phyloP scores from a whole-genome alignment of 2,113 vertebrate genomes.

The Carassius carassius region DNA sequence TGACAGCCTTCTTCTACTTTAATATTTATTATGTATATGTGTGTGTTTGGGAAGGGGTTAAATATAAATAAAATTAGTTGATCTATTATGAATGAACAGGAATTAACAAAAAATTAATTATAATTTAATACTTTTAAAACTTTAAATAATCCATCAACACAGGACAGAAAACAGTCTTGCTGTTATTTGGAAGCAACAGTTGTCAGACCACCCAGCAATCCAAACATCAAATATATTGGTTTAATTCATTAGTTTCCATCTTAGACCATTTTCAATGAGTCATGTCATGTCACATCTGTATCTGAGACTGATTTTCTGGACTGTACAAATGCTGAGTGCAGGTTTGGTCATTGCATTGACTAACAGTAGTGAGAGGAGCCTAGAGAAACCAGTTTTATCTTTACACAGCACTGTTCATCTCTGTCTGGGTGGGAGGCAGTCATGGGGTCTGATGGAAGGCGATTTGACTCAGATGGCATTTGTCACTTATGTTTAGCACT shows the following conservation, averaged over 20 bases:
- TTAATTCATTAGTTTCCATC: neutral
- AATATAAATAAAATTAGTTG: no score
- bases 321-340: neutral
- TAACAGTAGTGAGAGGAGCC: neutral
- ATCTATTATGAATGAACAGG: no score
- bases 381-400: conserved; percentile 1
- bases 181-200: neutral
- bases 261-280: neutral
- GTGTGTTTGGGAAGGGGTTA: no score
- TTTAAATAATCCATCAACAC: neutral
- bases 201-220: neutral
- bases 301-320: neutral
- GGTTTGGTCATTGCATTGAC: neutral
- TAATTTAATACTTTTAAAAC: no score
- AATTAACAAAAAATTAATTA: no score
- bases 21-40: no score
- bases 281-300: neutral
- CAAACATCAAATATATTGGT: neutral
- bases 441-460: conserved; percentile 76
- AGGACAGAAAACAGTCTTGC: neutral
- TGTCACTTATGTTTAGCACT: conserved; percentile 77
- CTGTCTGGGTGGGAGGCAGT: conserved; percentile 50
- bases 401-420: neutral
- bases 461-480: conserved; percentile 77
- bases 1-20: conserved; percentile 44